Base-by-base conservation (phyloP, 2,113 vertebrate genomes). In the Ploceus nigricollis region DNA sequence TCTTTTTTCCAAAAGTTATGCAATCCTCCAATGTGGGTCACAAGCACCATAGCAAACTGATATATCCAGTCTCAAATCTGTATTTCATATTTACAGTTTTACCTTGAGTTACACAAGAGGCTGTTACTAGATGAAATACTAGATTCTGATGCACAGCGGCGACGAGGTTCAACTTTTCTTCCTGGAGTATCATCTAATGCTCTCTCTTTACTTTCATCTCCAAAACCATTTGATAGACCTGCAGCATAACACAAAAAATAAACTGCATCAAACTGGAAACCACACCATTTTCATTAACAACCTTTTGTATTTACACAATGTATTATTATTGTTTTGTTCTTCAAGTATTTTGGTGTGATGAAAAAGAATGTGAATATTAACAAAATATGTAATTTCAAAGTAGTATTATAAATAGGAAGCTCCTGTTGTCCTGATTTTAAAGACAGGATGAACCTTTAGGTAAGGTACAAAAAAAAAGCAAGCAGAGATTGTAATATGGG, bases 61-160 rank as follows among this genome's bases (percentile, higher is more conserved):
- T 25, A 66, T 9, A 80, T 42, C n/a, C 9, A 51, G 45, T 57
- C 42, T 51, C 39, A 75, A 70, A 51, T 71, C 35, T 48, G 0
- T 53, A 85, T 65, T 85, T 91, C 53, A 57, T 42, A 63, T 90
- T 89, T 42, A 58, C 25, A 78, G 37, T 51, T 93, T 96, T 98
- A 99, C 99, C 99, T 99, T 86, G 98, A 96, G 79, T 98, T 99
- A 75, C 99, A 99, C 47, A 98, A 98, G 48, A 99, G 98, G 79
- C 99, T 99, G 96, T 98, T 99, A 97, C 99, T 98, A 64, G 99
- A 99, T 11, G 99, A 99, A 97, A 99, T 98, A 97, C 99, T 99
- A 79, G 99, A 99, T 97, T 99, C 99, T 1, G 99, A 99, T 79
- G 99, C 99, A 25, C 99, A 99, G 96, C 99, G 98, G 68, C 99